Base-by-base conservation (phyloP, 2,113 vertebrate species). In the Scopus umbretta region DNA sequence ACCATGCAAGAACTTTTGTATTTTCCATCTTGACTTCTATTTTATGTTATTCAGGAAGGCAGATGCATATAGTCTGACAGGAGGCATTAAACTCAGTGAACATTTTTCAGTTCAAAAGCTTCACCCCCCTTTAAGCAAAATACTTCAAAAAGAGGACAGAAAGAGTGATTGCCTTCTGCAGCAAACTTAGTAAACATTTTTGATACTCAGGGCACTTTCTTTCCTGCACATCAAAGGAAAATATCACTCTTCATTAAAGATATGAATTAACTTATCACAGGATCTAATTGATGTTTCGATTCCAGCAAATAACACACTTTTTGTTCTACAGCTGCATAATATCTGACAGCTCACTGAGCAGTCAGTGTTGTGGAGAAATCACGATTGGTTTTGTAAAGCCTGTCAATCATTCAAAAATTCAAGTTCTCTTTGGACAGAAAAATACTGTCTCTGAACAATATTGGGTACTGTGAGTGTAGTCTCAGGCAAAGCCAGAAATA, bases 31-130 rank as follows among this genome's bases (percentile, higher is more conserved):
- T 95, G 76, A 79, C 50, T 96, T 96, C 71, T 95, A 75, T 80
- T 95, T 91, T 90, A 16, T 55, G 38, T 88, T 95, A 91, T 93
- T 87, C 49, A 71, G 65, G 32, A 65, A 92, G 83, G 83, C 86
- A 96, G 80, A 94, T 91, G 45, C 71, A 90, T 80, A 43, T 23
- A 89, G 61, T 93, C 86, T 97, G 96, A 94, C 95, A 93, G 87
- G 81, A 96, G 66, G 36, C 80, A 94, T 92, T 95, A 96, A 96
- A 56, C 27, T 96, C 93, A 95, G 79, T 85, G 80, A 95, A 88
- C n/a, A 62, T 80, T 95, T 90, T 95, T 93, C 59, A 68, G 78
- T 90, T 96, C 94, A 94, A 83, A 96, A 84, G 32, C 43, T 96
- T 95, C 67, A 70, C 32, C 32, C 22, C 11, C 16, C 53, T 72